phyloP scores from a whole-genome alignment of 2,113 vertebrate genomes.

The Xerus inauris region DNA sequence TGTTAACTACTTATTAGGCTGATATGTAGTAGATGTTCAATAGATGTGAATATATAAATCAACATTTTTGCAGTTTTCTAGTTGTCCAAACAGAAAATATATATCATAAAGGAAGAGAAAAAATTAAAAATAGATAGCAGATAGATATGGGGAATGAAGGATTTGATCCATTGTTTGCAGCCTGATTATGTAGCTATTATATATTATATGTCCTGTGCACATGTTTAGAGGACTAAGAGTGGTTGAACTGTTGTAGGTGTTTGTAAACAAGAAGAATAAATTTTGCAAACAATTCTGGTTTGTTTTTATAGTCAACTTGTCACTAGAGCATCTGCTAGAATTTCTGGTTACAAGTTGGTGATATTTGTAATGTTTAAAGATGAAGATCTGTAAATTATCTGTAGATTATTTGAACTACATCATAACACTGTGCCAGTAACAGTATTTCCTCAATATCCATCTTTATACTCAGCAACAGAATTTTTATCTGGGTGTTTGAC shows the following conservation, averaged over 20 bases:
- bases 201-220: too few species aligned
- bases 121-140: background rate
- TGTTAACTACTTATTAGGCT: background rate
- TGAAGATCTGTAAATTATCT: background rate
- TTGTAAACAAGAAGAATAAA: background rate
- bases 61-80: slow-evolving; percentile 34
- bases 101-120: background rate
- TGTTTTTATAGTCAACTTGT: background rate
- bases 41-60: slow-evolving; percentile 28
- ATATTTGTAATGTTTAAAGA: slow-evolving; percentile 29
- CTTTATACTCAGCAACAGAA: background rate
- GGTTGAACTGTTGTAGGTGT: background rate
- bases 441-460: background rate
- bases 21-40: background rate
- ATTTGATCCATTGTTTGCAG: background rate
- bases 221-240: background rate
- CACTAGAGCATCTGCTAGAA: background rate
- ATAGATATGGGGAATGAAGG: background rate
- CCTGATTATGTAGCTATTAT: background rate
- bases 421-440: background rate
- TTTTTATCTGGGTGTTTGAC: slow-evolving; percentile 3
- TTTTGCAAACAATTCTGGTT: background rate
- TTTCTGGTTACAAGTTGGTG: background rate
- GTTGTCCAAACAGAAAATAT: background rate
- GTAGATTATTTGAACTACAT: slow-evolving; percentile 16